Conservation (phyloP, 1,140 invertebrate genomes). For the Leptinotarsa undecemlineata region DNA sequence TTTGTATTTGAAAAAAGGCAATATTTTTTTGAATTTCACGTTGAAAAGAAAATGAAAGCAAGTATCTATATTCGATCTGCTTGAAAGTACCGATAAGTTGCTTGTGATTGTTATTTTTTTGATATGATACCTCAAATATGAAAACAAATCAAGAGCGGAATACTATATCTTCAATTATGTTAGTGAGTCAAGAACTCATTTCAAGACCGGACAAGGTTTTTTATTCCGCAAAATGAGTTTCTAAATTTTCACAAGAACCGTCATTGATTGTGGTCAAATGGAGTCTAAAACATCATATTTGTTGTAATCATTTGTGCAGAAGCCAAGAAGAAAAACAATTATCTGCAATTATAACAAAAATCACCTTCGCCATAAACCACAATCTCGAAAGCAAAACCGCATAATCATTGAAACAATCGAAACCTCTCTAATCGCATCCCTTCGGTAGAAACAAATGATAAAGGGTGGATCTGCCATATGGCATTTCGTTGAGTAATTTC, state of each 20-base stretch:
- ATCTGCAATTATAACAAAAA: slow-evolving; percentile 14
- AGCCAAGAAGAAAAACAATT: neutral
- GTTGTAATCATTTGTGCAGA: neutral
- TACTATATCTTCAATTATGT: too few species aligned
- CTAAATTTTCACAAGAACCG: neutral
- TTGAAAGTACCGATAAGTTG: too few species aligned
- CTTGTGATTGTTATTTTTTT: too few species aligned
- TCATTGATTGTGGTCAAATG: neutral
- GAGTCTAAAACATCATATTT: neutral
- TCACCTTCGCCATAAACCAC: slow-evolving; percentile 19
- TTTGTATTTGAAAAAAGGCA: too few species aligned
- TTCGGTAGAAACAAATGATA: neutral
- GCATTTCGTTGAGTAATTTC: slow-evolving; percentile 31
- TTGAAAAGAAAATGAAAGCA: too few species aligned
- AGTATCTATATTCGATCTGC: too few species aligned
- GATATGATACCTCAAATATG: too few species aligned
- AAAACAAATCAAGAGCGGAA: too few species aligned
- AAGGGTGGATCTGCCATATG: slow-evolving; percentile 33
- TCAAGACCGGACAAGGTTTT: neutral
- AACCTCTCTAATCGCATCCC: neutral
- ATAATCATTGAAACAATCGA: slow-evolving; percentile 10
- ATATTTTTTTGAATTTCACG: too few species aligned
- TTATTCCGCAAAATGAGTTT: neutral
- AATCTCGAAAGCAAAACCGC: slow-evolving; percentile 10
- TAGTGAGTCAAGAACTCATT: neutral